These are phyloP conservation scores for Cydia fagiglandana DNA, from an alignment of 1,140 invertebrate genomes.

Conservation along the genomic window DNA sequence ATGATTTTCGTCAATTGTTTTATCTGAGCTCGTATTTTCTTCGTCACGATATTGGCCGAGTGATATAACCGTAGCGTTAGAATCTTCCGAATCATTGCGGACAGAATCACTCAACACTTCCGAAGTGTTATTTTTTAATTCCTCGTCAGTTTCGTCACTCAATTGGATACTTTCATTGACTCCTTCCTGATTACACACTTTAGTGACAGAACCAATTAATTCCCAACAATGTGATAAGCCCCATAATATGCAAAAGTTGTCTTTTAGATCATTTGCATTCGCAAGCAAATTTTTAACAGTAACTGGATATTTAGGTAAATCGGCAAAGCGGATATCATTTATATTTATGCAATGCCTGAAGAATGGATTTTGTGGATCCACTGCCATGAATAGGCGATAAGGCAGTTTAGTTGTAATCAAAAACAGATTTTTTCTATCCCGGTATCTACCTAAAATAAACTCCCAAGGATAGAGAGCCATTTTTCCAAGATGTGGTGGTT, in stretches of 20 bases:
- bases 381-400: slow-evolving; percentile 64
- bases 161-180: neutral
- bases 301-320: slow-evolving; percentile 60
- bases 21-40: slow-evolving; percentile 21
- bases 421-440: slow-evolving; percentile 65
- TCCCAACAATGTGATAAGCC: slow-evolving; percentile 66
- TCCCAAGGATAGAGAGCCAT: slow-evolving; percentile 62
- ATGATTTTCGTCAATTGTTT: neutral
- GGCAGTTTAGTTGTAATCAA: slow-evolving; percentile 57
- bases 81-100: slow-evolving; percentile 9
- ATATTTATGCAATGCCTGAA: slow-evolving; percentile 66
- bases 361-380: slow-evolving; percentile 48
- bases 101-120: neutral
- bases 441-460: slow-evolving; percentile 66
- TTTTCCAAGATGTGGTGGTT: slow-evolving; percentile 59
- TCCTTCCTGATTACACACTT: slow-evolving; percentile 47
- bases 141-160: slow-evolving; percentile 28
- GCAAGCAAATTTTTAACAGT: slow-evolving; percentile 65
- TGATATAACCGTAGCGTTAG: neutral
- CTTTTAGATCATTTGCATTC: slow-evolving; percentile 55
- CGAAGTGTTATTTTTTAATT: slow-evolving; percentile 2
- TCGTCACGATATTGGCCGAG: slow-evolving; percentile 17
- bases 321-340: slow-evolving; percentile 55
- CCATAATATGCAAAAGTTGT: slow-evolving; percentile 68
- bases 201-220: slow-evolving; percentile 61